phyloP scores from a whole-genome alignment of 2,797 vertebrate species.

The Ceryle rudis region DNA sequence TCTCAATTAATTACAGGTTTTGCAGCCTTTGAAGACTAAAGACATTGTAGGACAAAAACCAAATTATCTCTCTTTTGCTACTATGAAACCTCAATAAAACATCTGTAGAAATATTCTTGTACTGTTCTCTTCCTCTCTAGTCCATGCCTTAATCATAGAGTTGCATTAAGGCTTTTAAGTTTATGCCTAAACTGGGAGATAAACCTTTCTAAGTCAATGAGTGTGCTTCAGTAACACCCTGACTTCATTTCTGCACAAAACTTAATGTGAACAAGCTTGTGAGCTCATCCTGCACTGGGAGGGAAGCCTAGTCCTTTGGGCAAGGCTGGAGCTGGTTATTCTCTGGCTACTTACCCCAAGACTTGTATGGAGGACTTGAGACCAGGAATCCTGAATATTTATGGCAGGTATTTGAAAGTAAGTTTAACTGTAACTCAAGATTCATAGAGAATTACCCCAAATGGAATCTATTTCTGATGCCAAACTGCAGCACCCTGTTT shows the following conservation, averaged over 20 bases:
- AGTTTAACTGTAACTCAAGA: background rate
- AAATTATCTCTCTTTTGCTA: background rate
- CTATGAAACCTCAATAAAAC: background rate
- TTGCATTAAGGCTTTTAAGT: background rate
- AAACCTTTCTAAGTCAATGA: background rate
- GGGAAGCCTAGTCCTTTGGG: background rate
- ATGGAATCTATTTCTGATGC: background rate
- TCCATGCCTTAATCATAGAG: background rate
- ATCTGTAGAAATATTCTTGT: background rate
- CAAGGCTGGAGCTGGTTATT: background rate
- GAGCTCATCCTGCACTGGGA: accelerated
- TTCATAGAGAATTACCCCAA: background rate
- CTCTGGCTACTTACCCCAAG: background rate
- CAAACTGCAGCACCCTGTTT: background rate
- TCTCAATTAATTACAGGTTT: conserved; percentile 43
- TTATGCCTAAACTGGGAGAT: background rate
- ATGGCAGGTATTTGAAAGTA: background rate
- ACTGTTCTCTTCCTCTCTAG: background rate
- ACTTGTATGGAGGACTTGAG: accelerated
- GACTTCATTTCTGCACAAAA: background rate
- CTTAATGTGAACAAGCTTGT: background rate
- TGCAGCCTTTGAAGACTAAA: conserved; percentile 38
- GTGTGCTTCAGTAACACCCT: background rate
- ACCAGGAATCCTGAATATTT: background rate
- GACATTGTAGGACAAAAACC: background rate